Conservation (phyloP, 2,888 invertebrate genomes). For the Nasonovia ribisnigri region DNA sequence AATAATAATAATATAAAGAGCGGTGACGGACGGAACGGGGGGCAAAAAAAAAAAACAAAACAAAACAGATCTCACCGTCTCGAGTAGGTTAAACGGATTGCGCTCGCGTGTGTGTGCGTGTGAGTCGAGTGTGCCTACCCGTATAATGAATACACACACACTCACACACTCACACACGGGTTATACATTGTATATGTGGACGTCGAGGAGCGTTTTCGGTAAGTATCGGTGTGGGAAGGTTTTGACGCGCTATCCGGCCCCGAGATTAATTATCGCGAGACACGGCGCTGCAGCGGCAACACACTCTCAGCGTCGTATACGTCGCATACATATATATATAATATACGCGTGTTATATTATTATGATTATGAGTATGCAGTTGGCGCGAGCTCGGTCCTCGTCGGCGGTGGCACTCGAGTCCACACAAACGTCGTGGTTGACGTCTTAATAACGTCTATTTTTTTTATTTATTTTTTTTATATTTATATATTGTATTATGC, state of each 20-base stretch:
- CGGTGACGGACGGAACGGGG: background rate
- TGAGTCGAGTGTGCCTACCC: background rate
- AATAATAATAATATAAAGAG: background rate
- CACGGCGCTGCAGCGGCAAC: background rate
- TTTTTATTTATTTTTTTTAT: background rate
- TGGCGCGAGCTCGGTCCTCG: background rate
- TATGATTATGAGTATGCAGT: slow-evolving; percentile 8
- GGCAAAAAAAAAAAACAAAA: background rate
- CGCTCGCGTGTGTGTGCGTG: background rate
- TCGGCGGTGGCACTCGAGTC: slow-evolving; percentile 4
- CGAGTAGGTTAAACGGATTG: slow-evolving; percentile 21
- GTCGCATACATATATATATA: no score
- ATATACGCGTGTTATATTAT: background rate
- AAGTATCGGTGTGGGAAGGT: slow-evolving; percentile 33
- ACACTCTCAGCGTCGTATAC: background rate
- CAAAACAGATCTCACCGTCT: slow-evolving; percentile 10
- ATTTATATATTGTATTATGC: background rate
- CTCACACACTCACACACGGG: background rate
- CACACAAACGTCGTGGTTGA: background rate
- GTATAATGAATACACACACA: background rate
- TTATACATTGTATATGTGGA: background rate
- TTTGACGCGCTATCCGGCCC: slow-evolving; percentile 51
- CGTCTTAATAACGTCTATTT: slow-evolving; percentile 41
- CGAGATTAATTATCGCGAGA: slow-evolving; percentile 48
- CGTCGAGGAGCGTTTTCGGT: slow-evolving; percentile 34